These are phyloP conservation scores for Pangasianodon hypophthalmus DNA, from an alignment of 2,113 vertebrate genomes.

Conservation along the genomic window DNA sequence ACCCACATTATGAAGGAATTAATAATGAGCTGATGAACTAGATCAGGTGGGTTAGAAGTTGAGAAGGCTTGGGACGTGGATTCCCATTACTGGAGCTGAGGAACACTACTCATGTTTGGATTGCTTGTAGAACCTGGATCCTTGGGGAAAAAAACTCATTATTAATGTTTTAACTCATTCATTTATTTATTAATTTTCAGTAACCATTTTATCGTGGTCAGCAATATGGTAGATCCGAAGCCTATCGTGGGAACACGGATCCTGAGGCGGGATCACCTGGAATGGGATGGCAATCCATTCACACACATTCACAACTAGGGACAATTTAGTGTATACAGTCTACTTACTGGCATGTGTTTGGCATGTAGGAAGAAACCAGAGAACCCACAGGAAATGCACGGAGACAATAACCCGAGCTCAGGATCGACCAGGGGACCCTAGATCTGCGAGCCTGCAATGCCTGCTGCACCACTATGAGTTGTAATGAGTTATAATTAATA, in stretches of 20 bases:
- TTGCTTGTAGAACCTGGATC: neutral
- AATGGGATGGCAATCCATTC: neutral
- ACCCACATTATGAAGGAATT: neutral
- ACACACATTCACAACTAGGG: neutral
- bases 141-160: neutral
- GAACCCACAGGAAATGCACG: neutral
- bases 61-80: neutral
- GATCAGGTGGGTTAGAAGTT: neutral
- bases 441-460: neutral
- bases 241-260: neutral
- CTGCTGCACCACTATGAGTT: neutral
- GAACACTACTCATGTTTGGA: neutral
- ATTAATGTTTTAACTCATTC: neutral
- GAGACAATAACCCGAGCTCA: neutral
- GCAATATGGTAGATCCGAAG: neutral
- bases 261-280: neutral
- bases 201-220: neutral
- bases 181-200: neutral
- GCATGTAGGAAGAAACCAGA: neutral
- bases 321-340: neutral
- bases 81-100: neutral
- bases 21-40: slow-evolving; percentile 1
- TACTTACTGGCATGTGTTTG: neutral
- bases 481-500: neutral
- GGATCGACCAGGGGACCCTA: neutral